phyloP scores from a whole-genome alignment of 2,113 vertebrate species.

The Potamarius usumacintae region DNA sequence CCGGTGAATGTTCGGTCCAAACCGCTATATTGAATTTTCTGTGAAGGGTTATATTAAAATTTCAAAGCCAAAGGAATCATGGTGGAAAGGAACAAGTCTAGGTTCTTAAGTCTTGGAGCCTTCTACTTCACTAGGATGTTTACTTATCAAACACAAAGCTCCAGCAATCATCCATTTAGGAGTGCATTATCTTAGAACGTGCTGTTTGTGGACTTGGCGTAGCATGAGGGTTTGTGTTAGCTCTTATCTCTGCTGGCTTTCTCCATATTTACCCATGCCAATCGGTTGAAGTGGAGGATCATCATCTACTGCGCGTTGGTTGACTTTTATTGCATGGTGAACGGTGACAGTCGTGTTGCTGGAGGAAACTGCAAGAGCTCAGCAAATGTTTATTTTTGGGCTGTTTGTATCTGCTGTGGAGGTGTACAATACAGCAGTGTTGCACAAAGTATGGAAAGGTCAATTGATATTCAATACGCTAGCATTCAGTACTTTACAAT shows the following conservation, averaged over 20 bases:
- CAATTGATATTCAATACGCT: background rate
- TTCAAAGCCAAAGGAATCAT: background rate
- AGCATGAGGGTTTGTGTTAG: constrained; percentile 57
- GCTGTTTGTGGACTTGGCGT: constrained; percentile 56
- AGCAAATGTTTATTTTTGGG: constrained; percentile 13
- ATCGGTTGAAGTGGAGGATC: constrained; percentile 58
- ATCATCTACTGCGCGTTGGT: constrained; percentile 64
- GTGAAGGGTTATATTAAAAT: background rate
- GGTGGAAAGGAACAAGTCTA: background rate
- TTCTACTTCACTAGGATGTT: constrained; percentile 33
- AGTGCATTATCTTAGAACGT: constrained; percentile 59
- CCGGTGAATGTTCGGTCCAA: too few relatives aligned
- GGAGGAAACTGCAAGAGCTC: background rate
- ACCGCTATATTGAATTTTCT: background rate
- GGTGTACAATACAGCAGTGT: background rate
- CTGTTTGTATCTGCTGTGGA: background rate
- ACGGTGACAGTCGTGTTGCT: constrained; percentile 18
- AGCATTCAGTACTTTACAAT: background rate
- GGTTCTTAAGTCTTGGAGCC: background rate
- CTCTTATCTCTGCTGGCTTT: constrained; percentile 62
- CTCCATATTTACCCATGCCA: constrained; percentile 63
- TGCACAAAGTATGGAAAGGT: background rate
- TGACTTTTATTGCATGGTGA: constrained; percentile 66
- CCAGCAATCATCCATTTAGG: constrained; percentile 44
- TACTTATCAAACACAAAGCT: constrained; percentile 40